Conservation (phyloP, 2,113 vertebrate species). For the Pedetes capensis region DNA sequence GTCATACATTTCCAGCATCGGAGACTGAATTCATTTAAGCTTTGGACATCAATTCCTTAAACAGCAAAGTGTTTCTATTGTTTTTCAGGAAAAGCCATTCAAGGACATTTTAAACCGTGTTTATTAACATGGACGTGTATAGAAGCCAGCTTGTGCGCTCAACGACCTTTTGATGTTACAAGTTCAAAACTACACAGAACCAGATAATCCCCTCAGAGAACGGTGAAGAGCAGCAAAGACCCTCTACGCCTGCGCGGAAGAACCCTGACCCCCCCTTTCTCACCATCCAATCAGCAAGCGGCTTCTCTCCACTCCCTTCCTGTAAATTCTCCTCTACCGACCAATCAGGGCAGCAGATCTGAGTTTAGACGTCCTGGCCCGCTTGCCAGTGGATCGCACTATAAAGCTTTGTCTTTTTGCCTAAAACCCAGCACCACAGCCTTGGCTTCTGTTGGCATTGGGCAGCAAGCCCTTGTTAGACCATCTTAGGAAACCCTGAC, state of each 20-base stretch:
- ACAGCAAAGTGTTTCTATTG: background rate
- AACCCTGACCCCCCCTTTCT: background rate
- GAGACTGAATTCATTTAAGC: background rate
- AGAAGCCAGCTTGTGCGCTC: background rate
- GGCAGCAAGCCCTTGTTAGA: background rate
- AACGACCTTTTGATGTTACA: background rate
- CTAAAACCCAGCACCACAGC: background rate
- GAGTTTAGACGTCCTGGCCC: background rate
- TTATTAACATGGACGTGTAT: too few species aligned
- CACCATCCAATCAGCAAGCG: background rate
- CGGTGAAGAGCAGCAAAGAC: too few species aligned
- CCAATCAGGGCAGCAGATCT: too few species aligned
- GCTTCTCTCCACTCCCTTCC: background rate
- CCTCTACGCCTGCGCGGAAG: background rate
- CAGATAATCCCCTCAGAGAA: fast-evolving
- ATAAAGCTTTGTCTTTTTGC: background rate
- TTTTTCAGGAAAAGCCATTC: background rate
- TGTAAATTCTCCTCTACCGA: background rate
- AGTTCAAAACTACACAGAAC: background rate
- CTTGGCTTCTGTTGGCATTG: background rate
- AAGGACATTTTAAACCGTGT: too few species aligned
- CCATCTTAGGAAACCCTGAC: background rate
- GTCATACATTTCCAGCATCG: background rate
- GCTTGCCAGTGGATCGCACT: background rate
- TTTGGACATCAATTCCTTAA: background rate